A percentile compares a stretch with the other conserved stretches of the same genome.
phyloP scores from a whole-genome alignment of 92 coral and sea anemone genomes.

The Meandrina meandrites region DNA sequence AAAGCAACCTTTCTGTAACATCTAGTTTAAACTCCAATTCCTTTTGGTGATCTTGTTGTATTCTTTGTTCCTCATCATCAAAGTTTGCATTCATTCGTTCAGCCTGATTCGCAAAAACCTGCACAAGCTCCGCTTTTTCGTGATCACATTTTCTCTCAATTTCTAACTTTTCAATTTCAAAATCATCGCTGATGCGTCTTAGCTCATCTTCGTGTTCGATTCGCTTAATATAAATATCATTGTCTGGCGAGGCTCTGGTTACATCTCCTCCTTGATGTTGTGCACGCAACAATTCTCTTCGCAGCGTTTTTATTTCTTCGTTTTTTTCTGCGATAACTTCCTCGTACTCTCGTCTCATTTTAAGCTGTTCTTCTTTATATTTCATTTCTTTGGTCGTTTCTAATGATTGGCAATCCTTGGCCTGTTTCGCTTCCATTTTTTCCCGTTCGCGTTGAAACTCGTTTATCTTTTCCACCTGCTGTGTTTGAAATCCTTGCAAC shows the following conservation, averaged over 20 bases:
- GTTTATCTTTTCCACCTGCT: conserved; percentile 64
- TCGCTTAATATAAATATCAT: conserved; percentile 32
- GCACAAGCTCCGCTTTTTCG: conserved; percentile 73
- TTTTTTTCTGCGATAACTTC: conserved; percentile 53
- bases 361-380: conserved; percentile 48
- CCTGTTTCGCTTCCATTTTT: not conserved
- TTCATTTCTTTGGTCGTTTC: conserved; percentile 30
- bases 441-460: conserved; percentile 22
- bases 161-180: conserved; percentile 54
- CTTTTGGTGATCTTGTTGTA: conserved; percentile 40
- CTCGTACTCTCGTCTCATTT: conserved; percentile 55
- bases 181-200: conserved; percentile 41
- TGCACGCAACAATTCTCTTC: conserved; percentile 43
- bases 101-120: conserved; percentile 43
- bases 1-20: conserved; percentile 61
- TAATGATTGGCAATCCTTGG: conserved; percentile 14
- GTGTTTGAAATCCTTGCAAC: conserved; percentile 50
- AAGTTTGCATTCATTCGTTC: conserved; percentile 40
- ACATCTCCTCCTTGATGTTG: not conserved
- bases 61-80: conserved; percentile 47
- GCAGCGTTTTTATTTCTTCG: conserved; percentile 58
- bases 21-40: conserved; percentile 58
- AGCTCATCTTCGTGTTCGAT: conserved; percentile 44
- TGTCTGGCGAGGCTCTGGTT: conserved; percentile 31
- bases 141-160: conserved; percentile 58